These are phyloP conservation scores for Dasyornis broadbenti DNA, from an alignment of 2,113 vertebrate genomes.

Conservation along the genomic window DNA sequence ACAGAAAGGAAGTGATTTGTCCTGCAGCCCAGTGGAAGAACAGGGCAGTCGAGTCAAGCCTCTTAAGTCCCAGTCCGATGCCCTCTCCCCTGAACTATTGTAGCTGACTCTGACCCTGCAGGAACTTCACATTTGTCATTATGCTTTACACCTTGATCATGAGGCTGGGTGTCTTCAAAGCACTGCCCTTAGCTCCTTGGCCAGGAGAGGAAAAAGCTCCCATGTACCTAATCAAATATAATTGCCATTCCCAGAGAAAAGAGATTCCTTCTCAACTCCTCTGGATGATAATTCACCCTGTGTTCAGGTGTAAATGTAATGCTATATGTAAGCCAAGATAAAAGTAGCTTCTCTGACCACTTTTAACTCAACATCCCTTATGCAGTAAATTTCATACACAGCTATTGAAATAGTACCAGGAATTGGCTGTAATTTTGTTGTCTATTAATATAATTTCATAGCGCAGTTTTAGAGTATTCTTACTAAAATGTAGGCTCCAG, in stretches of 20 bases:
- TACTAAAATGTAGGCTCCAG: neutral
- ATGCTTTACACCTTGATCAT: constrained; percentile 63
- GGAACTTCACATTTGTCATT: constrained; percentile 63
- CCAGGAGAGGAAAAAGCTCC: constrained; percentile 64
- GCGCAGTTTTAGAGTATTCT: constrained; percentile 7
- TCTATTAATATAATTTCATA: constrained; percentile 31
- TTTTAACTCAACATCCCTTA: constrained; percentile 60
- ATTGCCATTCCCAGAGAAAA: constrained; percentile 67
- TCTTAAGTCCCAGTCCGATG: constrained; percentile 61
- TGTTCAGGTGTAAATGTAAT: constrained; percentile 66
- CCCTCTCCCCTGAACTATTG: constrained; percentile 60
- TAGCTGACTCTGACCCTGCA: constrained; percentile 46
- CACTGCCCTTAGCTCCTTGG: constrained; percentile 60
- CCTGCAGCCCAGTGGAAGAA: constrained; percentile 49
- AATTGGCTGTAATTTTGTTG: constrained; percentile 44
- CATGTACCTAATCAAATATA: constrained; percentile 64
- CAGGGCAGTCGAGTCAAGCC: constrained; percentile 55
- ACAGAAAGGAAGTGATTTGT: constrained; percentile 60
- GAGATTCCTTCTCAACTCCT: constrained; percentile 65
- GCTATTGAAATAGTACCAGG: constrained; percentile 32
- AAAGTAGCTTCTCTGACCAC: constrained; percentile 52
- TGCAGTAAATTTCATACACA: constrained; percentile 53
- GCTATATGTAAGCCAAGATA: constrained; percentile 60
- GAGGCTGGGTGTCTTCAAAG: constrained; percentile 64
- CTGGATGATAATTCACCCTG: constrained; percentile 62